Evolutionary conservation across 2,113 vertebrate species (phyloP).

Genomic region (Alexandromys fortis): DNA sequence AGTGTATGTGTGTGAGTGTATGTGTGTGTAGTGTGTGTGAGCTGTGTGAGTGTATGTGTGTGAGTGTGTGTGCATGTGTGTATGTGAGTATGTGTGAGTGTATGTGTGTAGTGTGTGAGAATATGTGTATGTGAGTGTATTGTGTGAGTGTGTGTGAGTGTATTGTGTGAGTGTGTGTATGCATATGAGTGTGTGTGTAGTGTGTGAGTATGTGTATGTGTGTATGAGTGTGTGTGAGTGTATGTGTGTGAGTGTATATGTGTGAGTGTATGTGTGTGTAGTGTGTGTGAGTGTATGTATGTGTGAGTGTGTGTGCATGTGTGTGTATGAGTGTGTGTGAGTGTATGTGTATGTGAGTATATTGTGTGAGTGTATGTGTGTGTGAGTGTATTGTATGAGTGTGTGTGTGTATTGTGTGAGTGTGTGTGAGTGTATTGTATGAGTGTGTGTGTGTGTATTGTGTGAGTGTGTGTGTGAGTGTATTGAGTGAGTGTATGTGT

Average conservation of each 20-base stretch:
- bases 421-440: not conserved
- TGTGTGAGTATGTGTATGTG: not conserved
- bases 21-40: too few species aligned
- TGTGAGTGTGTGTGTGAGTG: not conserved
- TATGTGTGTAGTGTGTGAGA: not conserved
- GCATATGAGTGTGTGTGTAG: too few species aligned
- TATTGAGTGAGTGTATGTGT: too few species aligned
- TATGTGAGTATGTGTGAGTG: not conserved
- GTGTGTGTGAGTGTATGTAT: not conserved
- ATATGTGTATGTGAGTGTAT: too few species aligned
- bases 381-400: too few species aligned
- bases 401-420: not conserved
- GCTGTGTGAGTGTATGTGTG: not conserved
- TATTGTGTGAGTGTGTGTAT: too few species aligned
- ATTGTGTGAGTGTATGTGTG: not conserved
- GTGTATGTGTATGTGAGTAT: accelerated
- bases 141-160: too few species aligned
- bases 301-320: not conserved
- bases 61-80: too few species aligned
- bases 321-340: not conserved
- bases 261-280: too few species aligned
- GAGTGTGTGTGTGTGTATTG: not conserved
- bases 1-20: not conserved
- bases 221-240: not conserved
- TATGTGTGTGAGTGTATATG: too few species aligned